phyloP scores from a whole-genome alignment of 2,888 invertebrate genomes.

The Epinotia demarniana region DNA sequence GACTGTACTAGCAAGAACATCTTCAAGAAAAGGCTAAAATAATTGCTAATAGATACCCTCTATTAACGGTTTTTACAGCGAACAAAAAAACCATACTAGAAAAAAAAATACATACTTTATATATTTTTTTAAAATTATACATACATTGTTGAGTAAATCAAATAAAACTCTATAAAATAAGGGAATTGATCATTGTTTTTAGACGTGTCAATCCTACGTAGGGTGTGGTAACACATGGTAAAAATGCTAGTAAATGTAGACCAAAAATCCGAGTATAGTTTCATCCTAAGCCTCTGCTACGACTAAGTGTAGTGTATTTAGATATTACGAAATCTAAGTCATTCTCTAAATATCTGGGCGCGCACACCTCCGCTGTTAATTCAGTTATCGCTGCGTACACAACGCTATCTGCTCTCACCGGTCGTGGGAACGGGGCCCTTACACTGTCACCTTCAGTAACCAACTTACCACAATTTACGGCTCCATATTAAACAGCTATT shows the following conservation, averaged over 20 bases:
- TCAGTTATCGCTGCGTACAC: conserved; percentile 59
- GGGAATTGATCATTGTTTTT: too few relatives aligned
- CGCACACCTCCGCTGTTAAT: conserved; percentile 40
- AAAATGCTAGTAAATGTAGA: background rate
- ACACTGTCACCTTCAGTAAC: conserved; percentile 58
- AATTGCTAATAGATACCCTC: too few relatives aligned
- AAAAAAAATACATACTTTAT: too few relatives aligned
- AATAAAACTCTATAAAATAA: too few relatives aligned
- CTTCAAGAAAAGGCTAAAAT: too few relatives aligned
- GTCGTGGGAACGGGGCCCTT: conserved; percentile 70
- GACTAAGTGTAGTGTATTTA: background rate
- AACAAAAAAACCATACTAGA: too few relatives aligned
- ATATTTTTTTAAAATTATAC: too few relatives aligned
- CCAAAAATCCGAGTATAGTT: background rate
- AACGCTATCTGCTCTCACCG: conserved; percentile 59
- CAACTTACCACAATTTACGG: conserved; percentile 41
- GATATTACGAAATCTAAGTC: background rate
- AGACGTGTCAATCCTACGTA: too few relatives aligned
- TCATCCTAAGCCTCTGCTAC: background rate
- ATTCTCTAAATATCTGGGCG: background rate
- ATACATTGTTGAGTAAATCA: too few relatives aligned
- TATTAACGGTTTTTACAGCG: too few relatives aligned
- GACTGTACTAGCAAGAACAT: too few relatives aligned
- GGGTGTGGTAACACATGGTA: too few relatives aligned
- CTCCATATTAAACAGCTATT: background rate